phyloP scores from a whole-genome alignment of 2,888 invertebrate species.

The Muschampia plurimacula region DNA sequence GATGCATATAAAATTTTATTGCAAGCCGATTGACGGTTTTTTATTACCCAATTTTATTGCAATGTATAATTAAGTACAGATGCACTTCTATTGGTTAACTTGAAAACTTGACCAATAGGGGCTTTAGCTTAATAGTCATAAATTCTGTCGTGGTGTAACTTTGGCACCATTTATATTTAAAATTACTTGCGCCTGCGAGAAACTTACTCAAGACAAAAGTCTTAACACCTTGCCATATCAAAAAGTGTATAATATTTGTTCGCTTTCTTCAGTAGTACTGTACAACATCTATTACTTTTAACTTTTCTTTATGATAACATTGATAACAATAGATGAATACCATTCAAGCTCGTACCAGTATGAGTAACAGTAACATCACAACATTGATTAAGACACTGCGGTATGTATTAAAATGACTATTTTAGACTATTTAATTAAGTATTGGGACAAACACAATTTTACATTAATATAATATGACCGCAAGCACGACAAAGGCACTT shows the following conservation, averaged over 20 bases:
- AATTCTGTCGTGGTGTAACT: conserved; percentile 31
- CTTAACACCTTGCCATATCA: conserved; percentile 30
- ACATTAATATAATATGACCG: conserved; percentile 17
- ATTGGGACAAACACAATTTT: conserved; percentile 26
- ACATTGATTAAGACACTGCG: conserved; percentile 37
- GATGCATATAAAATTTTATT: conserved; percentile 4
- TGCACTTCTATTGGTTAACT: conserved; percentile 27
- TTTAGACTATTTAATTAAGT: conserved; percentile 22
- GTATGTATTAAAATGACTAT: conserved; percentile 22
- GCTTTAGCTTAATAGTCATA: conserved; percentile 11
- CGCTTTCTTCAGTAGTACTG: conserved; percentile 28
- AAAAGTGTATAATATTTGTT: conserved; percentile 38
- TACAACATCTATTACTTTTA: conserved; percentile 35
- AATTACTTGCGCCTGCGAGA: conserved; percentile 31
- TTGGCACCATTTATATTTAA: conserved; percentile 35
- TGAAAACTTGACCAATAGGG: conserved; percentile 21
- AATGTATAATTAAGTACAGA: conserved; percentile 21
- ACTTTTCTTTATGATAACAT: conserved; percentile 36
- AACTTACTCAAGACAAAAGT: conserved; percentile 37
- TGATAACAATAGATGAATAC: conserved; percentile 37
- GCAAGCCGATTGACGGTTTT: conserved; percentile 14
- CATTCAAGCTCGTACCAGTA: conserved; percentile 30
- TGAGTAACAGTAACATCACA: conserved; percentile 23
- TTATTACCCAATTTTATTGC: conserved; percentile 23
- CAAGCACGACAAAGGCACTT: conserved; percentile 32